Evolutionary conservation across 2,888 invertebrate genomes (phyloP), one percentile per base, ranked within the genome.

Genomic region (Meganola albula): DNA sequence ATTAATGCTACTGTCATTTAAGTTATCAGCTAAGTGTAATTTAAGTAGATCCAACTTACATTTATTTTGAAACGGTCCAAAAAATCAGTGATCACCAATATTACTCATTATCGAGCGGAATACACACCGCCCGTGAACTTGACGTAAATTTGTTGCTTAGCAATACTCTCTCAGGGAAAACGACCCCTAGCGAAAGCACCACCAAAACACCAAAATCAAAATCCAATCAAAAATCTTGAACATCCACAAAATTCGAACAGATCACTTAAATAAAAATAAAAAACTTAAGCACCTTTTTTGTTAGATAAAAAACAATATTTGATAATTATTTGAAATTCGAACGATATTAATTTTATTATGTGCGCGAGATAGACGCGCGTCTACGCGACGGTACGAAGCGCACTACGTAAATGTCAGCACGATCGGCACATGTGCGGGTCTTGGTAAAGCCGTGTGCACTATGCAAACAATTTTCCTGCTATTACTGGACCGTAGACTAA

Each of bases 61-160:
- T 53, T 39, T 43, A 31, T 37, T 35, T 10, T 35, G 12, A 41
- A 33, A 46, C 31, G 10, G 27, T 44, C 27, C 18, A 35, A 44
- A 53, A 58, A 44, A 31, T 58, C 53, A 51, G 50, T 50, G 45
- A 48, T 51, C 51, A 34, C 56, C 54, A 50, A 63, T 63, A 65
- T 58, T 64, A 63, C 57, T 62, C 66, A 74, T 76, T 82, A 83
- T 80, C 64, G 82, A 84, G 71, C 82, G 73, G 73, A 72, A 78
- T 84, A 83, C 84, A 85, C 78, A 66, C 64, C 77, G 79, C 68
- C 82, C 82, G 61, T 84, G 84, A 84, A 84, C 84, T 84, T 85
- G 82, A 74, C 77, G 54, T 49, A 40, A 48, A 49, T 54, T 52
- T 47, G 83, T 78, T 78, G 74, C 79, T 79, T 77, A 79, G 78